These are phyloP conservation scores for Halictus rubicundus DNA, from an alignment of 1,140 invertebrate genomes.

Conservation along the genomic window DNA sequence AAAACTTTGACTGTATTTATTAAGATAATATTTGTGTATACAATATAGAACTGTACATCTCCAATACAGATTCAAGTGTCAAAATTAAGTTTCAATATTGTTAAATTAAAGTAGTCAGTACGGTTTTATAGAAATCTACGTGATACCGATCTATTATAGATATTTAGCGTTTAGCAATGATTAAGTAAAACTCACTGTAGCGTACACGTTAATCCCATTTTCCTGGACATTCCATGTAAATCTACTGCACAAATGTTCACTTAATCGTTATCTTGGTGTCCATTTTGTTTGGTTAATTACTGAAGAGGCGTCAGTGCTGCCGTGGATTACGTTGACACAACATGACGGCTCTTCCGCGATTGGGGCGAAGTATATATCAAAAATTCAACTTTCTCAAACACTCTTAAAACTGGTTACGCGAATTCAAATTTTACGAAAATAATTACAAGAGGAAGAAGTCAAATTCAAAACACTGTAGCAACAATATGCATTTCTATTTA, in stretches of 20 bases:
- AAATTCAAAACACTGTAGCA: conserved; percentile 3
- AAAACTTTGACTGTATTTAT: not conserved
- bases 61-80: conserved; percentile 19
- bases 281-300: conserved; percentile 81
- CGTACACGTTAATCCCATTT: conserved; percentile 62
- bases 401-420: not conserved
- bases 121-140: not conserved
- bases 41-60: conserved; percentile 1
- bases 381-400: conserved; percentile 23
- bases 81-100: conserved; percentile 51
- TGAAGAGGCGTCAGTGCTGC: conserved; percentile 77
- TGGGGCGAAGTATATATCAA: conserved; percentile 29
- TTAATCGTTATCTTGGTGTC: conserved; percentile 80
- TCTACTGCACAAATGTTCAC: conserved; percentile 69
- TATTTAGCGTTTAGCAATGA: conserved; percentile 24
- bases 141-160: not conserved
- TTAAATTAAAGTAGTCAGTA: conserved; percentile 10
- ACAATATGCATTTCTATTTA: conserved; percentile 35
- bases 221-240: conserved; percentile 68
- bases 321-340: conserved; percentile 80
- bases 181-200: conserved; percentile 70
- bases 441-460: not conserved
- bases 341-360: conserved; percentile 67
- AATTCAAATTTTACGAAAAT: conserved; percentile 5
- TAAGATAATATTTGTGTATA: not conserved